phyloP scores from a whole-genome alignment of 2,888 invertebrate species.

The Acanthosepion pharaonis region DNA sequence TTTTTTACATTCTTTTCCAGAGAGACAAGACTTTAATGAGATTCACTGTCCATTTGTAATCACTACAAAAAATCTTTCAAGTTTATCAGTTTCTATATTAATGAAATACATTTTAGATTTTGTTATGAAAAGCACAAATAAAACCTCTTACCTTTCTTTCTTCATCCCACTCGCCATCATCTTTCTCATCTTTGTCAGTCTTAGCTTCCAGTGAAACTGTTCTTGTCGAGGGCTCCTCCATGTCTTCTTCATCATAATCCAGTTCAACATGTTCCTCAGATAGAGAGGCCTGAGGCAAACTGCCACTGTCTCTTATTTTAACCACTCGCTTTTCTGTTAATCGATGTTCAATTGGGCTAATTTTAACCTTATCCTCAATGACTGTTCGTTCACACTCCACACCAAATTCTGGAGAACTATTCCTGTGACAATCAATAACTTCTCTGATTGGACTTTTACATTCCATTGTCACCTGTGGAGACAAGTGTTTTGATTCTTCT shows the following conservation, averaged over 20 bases:
- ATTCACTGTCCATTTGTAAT: too few relatives aligned
- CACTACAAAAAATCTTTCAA: too few relatives aligned
- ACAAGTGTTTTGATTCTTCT: not conserved
- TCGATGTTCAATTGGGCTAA: constrained; percentile 45
- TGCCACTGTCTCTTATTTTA: constrained; percentile 57
- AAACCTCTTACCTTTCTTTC: constrained; percentile 53
- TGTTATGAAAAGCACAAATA: not conserved
- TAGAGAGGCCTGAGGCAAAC: constrained; percentile 58
- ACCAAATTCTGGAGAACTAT: constrained; percentile 42
- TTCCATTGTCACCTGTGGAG: not conserved
- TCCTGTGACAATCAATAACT: constrained; percentile 43
- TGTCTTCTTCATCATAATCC: constrained; percentile 74
- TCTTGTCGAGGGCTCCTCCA: constrained; percentile 55
- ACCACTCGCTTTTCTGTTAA: constrained; percentile 49
- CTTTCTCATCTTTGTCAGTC: constrained; percentile 60
- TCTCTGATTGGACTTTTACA: constrained; percentile 16
- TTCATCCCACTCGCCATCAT: constrained; percentile 54
- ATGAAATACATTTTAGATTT: too few relatives aligned
- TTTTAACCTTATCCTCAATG: constrained; percentile 47
- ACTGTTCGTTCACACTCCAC: constrained; percentile 25
- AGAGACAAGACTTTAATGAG: too few relatives aligned
- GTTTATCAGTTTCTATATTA: too few relatives aligned
- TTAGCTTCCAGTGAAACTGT: constrained; percentile 56
- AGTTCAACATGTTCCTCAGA: constrained; percentile 74
- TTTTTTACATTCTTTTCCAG: too few relatives aligned